Conservation (phyloP, 1,140 invertebrate species). For the Cotesia chilonis region DNA sequence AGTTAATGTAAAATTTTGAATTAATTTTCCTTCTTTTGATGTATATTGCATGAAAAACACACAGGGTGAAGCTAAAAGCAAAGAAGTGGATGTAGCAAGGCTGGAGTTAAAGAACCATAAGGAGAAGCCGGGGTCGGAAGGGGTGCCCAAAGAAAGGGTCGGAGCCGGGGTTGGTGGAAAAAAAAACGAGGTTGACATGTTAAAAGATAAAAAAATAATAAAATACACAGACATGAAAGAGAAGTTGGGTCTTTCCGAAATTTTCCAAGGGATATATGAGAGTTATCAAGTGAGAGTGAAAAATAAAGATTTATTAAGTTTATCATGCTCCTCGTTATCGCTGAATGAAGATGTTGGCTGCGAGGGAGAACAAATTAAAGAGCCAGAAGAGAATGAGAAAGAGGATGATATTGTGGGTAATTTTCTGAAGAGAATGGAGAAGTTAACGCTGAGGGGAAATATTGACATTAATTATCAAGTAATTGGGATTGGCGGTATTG, state of each 20-base stretch:
- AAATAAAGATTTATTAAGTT: slow-evolving; percentile 12
- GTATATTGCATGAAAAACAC: no score
- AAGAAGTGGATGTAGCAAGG: no score
- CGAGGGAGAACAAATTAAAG: no score
- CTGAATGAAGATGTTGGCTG: not conserved
- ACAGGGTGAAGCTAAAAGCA: no score
- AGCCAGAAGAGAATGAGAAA: not conserved
- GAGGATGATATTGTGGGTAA: slow-evolving; percentile 37
- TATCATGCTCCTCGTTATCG: not conserved
- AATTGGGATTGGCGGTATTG: slow-evolving; percentile 55
- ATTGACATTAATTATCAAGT: slow-evolving; percentile 39
- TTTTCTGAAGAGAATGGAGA: slow-evolving; percentile 52
- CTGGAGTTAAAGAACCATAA: no score
- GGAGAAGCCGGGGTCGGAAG: not conserved
- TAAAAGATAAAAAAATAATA: slow-evolving; percentile 7
- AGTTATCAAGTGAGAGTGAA: slow-evolving; percentile 40
- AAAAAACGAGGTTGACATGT: slow-evolving; percentile 18
- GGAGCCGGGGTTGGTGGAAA: not conserved
- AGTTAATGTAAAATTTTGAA: no score
- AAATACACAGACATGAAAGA: slow-evolving; percentile 27
- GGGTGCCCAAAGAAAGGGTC: not conserved
- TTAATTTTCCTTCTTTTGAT: no score
- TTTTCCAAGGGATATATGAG: slow-evolving; percentile 39
- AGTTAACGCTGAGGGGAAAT: slow-evolving; percentile 11
- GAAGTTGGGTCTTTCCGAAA: slow-evolving; percentile 32